Percentiles rank a stretch among this genome's conserved stretches.
Evolutionary conservation across 37 sponge, comb jelly and placozoan species (phyloP).

Genomic region (Theonella swinhoei): DNA sequence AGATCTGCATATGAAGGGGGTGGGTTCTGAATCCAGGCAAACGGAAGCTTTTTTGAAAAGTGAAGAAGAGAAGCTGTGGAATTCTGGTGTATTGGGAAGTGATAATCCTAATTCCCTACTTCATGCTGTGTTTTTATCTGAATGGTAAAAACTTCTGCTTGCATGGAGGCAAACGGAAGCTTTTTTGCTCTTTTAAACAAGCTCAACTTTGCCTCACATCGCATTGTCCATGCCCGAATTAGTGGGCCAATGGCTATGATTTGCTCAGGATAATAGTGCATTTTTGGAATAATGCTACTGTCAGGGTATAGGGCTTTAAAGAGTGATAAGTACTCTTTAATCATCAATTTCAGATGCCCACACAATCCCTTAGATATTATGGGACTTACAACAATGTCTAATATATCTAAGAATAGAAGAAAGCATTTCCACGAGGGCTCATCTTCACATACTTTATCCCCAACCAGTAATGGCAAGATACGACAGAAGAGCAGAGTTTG

Average conservation of each 20-base stretch:
- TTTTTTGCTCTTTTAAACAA: slow-evolving; percentile 34
- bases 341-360: slow-evolving; percentile 5
- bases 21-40: no score
- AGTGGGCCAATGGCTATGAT: slow-evolving; percentile 22
- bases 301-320: slow-evolving; percentile 15
- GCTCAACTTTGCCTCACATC: slow-evolving; percentile 41
- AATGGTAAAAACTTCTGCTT: no score
- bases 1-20: no score
- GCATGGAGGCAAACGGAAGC: no score
- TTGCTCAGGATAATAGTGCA: slow-evolving; percentile 50
- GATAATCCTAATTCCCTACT: no score
- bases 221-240: slow-evolving; percentile 48
- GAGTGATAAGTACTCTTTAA: slow-evolving; percentile 14
- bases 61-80: no score
- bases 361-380: neutral
- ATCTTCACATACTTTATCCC: slow-evolving; percentile 28
- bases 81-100: no score
- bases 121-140: no score
- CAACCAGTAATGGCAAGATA: slow-evolving; percentile 46
- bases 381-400: slow-evolving; percentile 26
- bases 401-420: slow-evolving; percentile 6
- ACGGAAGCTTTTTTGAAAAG: no score
- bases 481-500: slow-evolving; percentile 4
- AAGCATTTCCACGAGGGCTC: slow-evolving; percentile 23
- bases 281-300: slow-evolving; percentile 20